Conservation (phyloP, 2,113 vertebrate genomes). For the Myotis lucifugus region DNA sequence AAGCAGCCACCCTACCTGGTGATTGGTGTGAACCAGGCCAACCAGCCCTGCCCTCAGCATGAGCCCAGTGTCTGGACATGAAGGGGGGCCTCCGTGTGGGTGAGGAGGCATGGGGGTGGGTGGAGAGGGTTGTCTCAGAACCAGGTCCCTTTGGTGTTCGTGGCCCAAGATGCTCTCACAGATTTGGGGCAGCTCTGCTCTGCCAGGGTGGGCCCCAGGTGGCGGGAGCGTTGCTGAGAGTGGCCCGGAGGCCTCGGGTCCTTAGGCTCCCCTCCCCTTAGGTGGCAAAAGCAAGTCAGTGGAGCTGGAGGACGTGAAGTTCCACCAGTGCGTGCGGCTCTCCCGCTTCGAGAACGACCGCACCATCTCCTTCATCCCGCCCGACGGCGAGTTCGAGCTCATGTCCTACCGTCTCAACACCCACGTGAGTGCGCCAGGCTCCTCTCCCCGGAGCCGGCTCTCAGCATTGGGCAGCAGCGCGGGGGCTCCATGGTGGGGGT, state of each 20-base stretch:
- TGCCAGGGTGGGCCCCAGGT: not conserved
- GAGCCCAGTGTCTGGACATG: accelerated
- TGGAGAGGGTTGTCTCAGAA: not conserved
- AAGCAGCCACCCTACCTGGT: not conserved
- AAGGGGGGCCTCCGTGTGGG: accelerated
- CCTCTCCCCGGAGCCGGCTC: not conserved
- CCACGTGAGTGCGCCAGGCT: conserved; percentile 82
- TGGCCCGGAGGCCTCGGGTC: not conserved
- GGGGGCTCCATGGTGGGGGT: not conserved
- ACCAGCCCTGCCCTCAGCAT: not conserved
- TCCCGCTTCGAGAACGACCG: conserved; percentile 95
- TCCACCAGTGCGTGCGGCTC: conserved; percentile 96
- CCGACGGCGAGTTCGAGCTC: conserved; percentile 95
- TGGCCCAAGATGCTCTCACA: not conserved
- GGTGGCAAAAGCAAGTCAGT: conserved; percentile 94
- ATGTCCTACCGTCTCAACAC: conserved; percentile 97
- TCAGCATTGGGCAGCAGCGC: not conserved
- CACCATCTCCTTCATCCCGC: conserved; percentile 96
- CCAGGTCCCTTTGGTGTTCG: accelerated
- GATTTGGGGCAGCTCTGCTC: not conserved
- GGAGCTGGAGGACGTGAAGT: conserved; percentile 95
- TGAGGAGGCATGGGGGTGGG: not conserved
- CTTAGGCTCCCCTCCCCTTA: conserved; percentile 51
- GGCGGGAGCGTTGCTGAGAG: not conserved
- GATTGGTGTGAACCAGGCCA: not conserved